Evolutionary conservation across 2,888 invertebrate genomes (phyloP), one percentile per base, ranked within the genome.

Genomic region (Himalopsyche japonica): DNA sequence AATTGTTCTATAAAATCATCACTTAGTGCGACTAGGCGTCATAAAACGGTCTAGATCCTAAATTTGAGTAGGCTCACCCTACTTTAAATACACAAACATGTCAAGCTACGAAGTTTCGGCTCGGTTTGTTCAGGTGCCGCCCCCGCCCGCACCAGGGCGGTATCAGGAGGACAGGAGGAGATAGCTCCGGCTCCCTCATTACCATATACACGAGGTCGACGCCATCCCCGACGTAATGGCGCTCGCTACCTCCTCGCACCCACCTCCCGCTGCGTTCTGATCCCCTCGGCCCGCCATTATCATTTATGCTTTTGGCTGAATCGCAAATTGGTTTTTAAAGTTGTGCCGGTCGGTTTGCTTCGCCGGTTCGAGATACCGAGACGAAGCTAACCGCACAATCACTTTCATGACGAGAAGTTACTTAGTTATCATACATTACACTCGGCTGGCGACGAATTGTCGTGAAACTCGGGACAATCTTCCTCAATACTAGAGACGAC

Each of bases 221-320:
- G 79, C 82, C 48, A 81, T 76, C 79, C 57, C 84, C 81, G 76
- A 82, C 86, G 79, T 86, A 86, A 86, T 86, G 83, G 84, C 81
- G 57, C 79, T 48, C 82, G 34, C 70, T 79, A 43, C 81, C 15
- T 64, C 48, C 32, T 43, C 76, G 27, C 80, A 18, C 47, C 18
- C 79, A 37, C 37, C 37, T 37, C 37, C 37, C 48, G 32, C 49
- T 48, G 18, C 79, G 37, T 76, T 37, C 76, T 27, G 77, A 12
- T 27, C 83, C 12, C 24, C 27, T 18, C 37, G n/a, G 79, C 10
- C 76, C 79, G 79, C 84, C 78, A 83, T 83, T 85, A 85, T 83
- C 85, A 85, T 85, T 84, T 85, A 85, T 83, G 85, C 82, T 85
- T 85, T 85, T 85, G 85, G 83, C 85, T 83, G 85, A 85, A 85